These are phyloP conservation scores for Drosophila gaucha DNA, from an alignment of 2,888 invertebrate genomes.

Conservation along the genomic window DNA sequence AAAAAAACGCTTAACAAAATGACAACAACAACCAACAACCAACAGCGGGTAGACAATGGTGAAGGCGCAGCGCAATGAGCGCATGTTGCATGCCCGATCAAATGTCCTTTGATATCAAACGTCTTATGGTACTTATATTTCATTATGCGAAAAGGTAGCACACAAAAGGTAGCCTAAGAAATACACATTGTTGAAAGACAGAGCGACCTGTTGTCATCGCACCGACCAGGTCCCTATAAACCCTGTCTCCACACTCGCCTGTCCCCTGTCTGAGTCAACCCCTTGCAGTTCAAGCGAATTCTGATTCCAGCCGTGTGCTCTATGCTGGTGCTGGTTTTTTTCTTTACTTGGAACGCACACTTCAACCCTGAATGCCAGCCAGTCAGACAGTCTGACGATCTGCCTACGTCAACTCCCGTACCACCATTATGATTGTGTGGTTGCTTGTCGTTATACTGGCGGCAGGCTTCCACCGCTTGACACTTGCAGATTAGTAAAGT, in stretches of 20 bases:
- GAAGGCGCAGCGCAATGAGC: constrained; percentile 55
- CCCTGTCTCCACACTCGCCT: constrained; percentile 10
- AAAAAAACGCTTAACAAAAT: constrained; percentile 67
- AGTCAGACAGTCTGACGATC: constrained; percentile 31
- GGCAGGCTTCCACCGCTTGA: constrained; percentile 62
- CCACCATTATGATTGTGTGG: constrained; percentile 55
- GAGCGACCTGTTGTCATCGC: constrained; percentile 65
- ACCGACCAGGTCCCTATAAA: constrained; percentile 24
- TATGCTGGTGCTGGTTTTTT: constrained; percentile 53
- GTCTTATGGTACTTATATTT: constrained; percentile 71
- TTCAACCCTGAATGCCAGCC: constrained; percentile 64
- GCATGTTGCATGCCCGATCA: constrained; percentile 80
- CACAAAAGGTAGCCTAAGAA: constrained; percentile 32
- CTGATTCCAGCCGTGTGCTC: constrained; percentile 49
- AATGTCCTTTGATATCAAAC: constrained; percentile 79
- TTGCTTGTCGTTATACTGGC: constrained; percentile 19
- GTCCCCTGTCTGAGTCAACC: constrained; percentile 63
- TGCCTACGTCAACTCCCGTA: constrained; percentile 68
- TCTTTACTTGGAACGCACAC: constrained; percentile 71
- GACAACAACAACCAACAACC: constrained; percentile 24
- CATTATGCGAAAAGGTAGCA: constrained; percentile 75
- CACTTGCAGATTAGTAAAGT: constrained; percentile 83
- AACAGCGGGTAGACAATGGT: constrained; percentile 33
- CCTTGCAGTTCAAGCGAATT: constrained; percentile 66
- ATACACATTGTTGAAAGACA: constrained; percentile 32